Evolutionary conservation across 2,797 vertebrate species (phyloP), one percentile per base, ranked within the genome.

Genomic region (Pelodytes ibericus): DNA sequence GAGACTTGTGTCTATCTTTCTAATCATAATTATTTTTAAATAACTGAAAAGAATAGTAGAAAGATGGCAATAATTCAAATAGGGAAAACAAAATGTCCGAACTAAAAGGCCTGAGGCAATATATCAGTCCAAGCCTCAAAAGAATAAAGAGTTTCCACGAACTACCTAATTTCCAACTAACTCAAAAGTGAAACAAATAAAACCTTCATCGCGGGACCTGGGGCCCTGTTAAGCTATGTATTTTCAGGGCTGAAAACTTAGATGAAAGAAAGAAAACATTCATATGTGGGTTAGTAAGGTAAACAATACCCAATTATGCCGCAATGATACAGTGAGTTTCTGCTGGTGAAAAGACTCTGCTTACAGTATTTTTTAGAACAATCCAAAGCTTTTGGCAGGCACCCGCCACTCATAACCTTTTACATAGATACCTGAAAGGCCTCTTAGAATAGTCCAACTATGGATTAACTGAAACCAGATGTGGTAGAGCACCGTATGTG

Each of bases 351-450:
- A 60, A 53, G 29, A 39, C 56, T 51, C 36, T 22, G 13, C 31
- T 66, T 58, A 26, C 73, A 67, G 24, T 11, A 51, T 47, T 39
- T 44, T 24, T 56, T 29, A 1, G 33, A 58, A 59, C 61, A 47
- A 74, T 75, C 22, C 60, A 62, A 61, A 56, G 74, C 25, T 30
- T 61, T 62, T 67, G 67, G 69, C 65, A 69, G 36, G 61, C 73
- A 47, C 20, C 13, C 30, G 51, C 67, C 49, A 58, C 31, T 71
- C 49, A 39, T 24, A 61, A 62, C 41, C 57, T 56, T 39, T 57
- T 58, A 56, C 75, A 71, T 15, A 63, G 75, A 72, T 66, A 77
- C 75, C 75, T 72, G 68, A 72, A 77, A 66, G 69, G 39, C 39
- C 53, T 27, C 61, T 64, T 26, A 73, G 61, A 73, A 62, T 64